Evolutionary conservation across 2,888 invertebrate species (phyloP).

Genomic region (Adelognathus sp.): DNA sequence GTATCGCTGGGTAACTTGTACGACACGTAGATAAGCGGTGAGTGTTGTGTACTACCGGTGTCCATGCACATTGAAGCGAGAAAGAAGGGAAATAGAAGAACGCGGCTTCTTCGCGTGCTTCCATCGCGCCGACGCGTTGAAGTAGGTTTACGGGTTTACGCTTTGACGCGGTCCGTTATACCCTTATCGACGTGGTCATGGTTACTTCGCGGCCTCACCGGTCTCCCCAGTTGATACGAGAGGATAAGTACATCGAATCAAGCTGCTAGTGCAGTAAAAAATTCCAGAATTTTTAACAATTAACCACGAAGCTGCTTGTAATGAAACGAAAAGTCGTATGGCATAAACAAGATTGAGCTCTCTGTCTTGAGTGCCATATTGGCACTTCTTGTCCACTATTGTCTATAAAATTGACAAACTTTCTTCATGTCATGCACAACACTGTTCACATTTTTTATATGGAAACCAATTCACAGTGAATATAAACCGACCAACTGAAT

Average conservation of each 20-base stretch:
- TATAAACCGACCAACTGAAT: too few relatives aligned
- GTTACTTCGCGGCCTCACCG: slow-evolving; percentile 1
- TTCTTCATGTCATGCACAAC: too few relatives aligned
- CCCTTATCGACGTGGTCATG: slow-evolving; percentile 50
- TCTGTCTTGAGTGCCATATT: too few relatives aligned
- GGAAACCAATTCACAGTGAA: too few relatives aligned
- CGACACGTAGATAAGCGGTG: slow-evolving; percentile 25
- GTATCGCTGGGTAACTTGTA: slow-evolving; percentile 5
- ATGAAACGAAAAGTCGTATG: too few relatives aligned
- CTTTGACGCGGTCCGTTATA: slow-evolving; percentile 61
- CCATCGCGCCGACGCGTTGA: slow-evolving; percentile 34
- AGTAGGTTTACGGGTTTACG: slow-evolving; percentile 61
- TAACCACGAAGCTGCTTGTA: too few relatives aligned
- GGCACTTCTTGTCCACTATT: too few relatives aligned
- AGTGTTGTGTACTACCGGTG: background rate
- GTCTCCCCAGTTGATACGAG: slow-evolving; percentile 16
- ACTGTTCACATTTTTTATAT: too few relatives aligned
- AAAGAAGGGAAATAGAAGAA: slow-evolving; percentile 22
- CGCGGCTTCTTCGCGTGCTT: slow-evolving; percentile 33
- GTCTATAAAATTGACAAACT: too few relatives aligned
- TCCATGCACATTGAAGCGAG: slow-evolving; percentile 27
- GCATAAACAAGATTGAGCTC: too few relatives aligned
- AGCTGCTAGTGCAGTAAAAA: too few relatives aligned
- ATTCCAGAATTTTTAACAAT: too few relatives aligned
- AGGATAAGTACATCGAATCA: slow-evolving; percentile 5